Base-by-base conservation (phyloP, 2,113 vertebrate genomes). In the Setophaga kirtlandii region DNA sequence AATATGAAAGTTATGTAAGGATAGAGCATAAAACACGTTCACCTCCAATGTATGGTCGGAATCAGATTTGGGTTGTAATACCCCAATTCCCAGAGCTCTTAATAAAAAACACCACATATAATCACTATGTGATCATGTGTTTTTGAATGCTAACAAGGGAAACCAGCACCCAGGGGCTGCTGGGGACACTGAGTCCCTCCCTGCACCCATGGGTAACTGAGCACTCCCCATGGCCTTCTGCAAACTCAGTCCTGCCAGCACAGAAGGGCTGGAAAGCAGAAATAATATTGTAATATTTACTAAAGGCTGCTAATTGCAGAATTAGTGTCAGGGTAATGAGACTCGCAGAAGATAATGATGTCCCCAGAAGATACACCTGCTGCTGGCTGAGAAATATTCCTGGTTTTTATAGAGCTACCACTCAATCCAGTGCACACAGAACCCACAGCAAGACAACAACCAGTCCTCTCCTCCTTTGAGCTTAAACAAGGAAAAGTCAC, bases 131-230 rank as follows among this genome's bases (percentile, higher is more conserved):
- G 37, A 39, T 39, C 4, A 11, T 39, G 37, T 39, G 37, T 10
- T 39, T 39, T 39, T 39, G 37, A 39, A 39, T 39, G 37, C 37
- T 39, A 39, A 39, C 37, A 39, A 11, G 37, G 16, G 39, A 8
- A 15, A 46, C 44, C 2, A 20, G 4, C 56, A 15, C 2, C 0
- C 15, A 7, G 31, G 3, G 15, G 4, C 50, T 62, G 47, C 4
- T 39, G 63, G 23, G 13, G 75, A 5, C 6, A 4, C 16, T 6
- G 5, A 50, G 11, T 6, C 10, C 55, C 39, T 4, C 18, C 19
- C 3, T 31, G 15, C 67, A n/a, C 7, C 25, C 9, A 5, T 0
- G 4, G 22, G 12, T 3, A 16, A 14, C 52, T 2, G 15, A 88
- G 62, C 27, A 1, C 52, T 15, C 4, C 2, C 41, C 63, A 2